Evolutionary conservation across 2,113 vertebrate species (phyloP).

Genomic region (Heloderma charlesbogerti): DNA sequence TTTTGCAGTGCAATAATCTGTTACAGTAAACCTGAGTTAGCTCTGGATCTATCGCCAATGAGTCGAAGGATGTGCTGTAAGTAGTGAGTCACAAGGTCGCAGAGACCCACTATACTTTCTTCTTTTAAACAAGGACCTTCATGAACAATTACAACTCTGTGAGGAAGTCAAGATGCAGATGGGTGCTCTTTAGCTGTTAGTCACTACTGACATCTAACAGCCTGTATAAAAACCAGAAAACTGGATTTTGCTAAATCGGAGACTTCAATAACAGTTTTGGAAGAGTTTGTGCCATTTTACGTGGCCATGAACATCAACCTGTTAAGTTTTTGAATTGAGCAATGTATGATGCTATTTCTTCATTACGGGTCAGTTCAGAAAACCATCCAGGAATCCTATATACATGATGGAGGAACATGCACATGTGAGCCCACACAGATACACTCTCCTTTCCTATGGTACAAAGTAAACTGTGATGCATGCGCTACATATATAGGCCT

Average conservation of each 20-base stretch:
- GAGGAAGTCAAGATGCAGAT: background rate
- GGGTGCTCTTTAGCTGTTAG: background rate
- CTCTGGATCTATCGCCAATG: background rate
- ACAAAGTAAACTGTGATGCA: background rate
- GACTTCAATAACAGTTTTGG: background rate
- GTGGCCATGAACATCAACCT: background rate
- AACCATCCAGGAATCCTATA: background rate
- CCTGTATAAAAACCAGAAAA: background rate
- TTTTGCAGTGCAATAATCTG: constrained; percentile 7
- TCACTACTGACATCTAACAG: background rate
- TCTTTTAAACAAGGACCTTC: background rate
- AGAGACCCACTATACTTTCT: background rate
- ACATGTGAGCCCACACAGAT: background rate
- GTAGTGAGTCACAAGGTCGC: constrained; percentile 6
- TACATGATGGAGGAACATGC: background rate
- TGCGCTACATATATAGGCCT: background rate
- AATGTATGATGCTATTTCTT: background rate
- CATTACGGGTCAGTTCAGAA: background rate
- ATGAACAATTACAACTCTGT: background rate
- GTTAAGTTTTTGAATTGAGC: background rate
- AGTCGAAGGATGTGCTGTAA: background rate
- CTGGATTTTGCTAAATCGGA: background rate
- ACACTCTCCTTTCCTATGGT: background rate
- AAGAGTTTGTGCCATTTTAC: background rate
- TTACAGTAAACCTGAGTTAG: constrained; percentile 11